Conservation (phyloP, 2,888 invertebrate genomes). For the Melieria picta region DNA sequence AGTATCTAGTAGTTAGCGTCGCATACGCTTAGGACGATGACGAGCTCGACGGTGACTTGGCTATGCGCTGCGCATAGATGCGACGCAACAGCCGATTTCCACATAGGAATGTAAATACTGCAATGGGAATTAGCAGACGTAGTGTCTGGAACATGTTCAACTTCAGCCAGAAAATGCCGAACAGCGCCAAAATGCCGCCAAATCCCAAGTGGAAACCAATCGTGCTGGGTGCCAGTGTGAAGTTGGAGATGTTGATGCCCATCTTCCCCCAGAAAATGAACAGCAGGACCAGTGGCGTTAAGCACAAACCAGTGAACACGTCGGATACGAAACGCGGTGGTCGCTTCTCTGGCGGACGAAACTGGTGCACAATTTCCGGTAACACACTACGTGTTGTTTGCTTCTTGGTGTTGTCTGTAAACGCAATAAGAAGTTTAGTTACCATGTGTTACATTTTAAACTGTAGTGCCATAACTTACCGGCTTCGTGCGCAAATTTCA, state of each 20-base stretch:
- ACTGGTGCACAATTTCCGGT: slow-evolving; percentile 80
- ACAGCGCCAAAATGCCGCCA: slow-evolving; percentile 89
- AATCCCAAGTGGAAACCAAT: slow-evolving; percentile 90
- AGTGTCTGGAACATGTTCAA: slow-evolving; percentile 97
- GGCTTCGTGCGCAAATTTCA: slow-evolving; percentile 74
- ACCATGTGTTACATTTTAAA: not conserved
- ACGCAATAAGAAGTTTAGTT: not conserved
- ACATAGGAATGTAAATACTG: slow-evolving; percentile 88
- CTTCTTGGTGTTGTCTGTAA: slow-evolving; percentile 33
- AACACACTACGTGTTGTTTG: slow-evolving; percentile 66
- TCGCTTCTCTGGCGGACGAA: slow-evolving; percentile 91
- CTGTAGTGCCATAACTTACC: slow-evolving; percentile 43
- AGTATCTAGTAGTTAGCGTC: not conserved
- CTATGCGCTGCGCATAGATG: slow-evolving; percentile 67
- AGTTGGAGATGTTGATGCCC: slow-evolving; percentile 85
- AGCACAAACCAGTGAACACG: slow-evolving; percentile 86
- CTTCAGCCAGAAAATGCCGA: slow-evolving; percentile 90
- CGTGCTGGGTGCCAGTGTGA: slow-evolving; percentile 82
- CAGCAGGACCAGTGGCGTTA: slow-evolving; percentile 84
- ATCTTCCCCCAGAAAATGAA: slow-evolving; percentile 87
- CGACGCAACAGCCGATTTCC: slow-evolving; percentile 91
- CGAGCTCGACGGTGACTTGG: slow-evolving; percentile 46
- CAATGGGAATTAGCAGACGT: slow-evolving; percentile 87
- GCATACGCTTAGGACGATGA: slow-evolving; percentile 40
- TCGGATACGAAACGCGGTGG: slow-evolving; percentile 90